Evolutionary conservation across 2,888 invertebrate genomes (phyloP).

Genomic region (Mactromeris polynyma): DNA sequence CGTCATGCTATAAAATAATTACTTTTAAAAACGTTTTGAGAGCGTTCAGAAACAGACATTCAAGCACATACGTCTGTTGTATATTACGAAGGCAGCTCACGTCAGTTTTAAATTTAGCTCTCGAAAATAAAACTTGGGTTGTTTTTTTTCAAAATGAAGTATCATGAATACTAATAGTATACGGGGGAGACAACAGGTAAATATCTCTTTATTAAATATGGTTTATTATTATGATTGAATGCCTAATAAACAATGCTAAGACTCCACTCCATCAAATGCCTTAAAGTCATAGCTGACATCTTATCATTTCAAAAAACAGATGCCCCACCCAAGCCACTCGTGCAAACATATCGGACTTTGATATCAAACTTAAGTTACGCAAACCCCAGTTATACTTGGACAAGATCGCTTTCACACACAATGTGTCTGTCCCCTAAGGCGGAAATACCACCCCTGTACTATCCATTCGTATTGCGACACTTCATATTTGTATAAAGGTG

Average conservation of each 20-base stretch:
- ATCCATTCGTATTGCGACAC: neutral
- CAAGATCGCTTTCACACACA: neutral
- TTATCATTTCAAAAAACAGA: neutral
- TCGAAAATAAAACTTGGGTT: too few relatives aligned
- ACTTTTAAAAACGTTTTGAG: too few relatives aligned
- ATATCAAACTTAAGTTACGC: neutral
- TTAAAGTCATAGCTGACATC: too few relatives aligned
- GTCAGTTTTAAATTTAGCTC: too few relatives aligned
- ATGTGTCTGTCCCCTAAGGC: neutral
- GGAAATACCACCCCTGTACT: neutral
- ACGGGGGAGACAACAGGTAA: neutral
- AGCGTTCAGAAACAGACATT: too few relatives aligned
- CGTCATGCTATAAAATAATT: too few relatives aligned
- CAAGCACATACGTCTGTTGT: too few relatives aligned
- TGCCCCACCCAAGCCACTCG: neutral
- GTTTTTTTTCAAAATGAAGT: too few relatives aligned
- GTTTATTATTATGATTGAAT: neutral
- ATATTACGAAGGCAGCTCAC: too few relatives aligned
- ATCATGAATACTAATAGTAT: too few relatives aligned
- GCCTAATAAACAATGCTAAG: neutral
- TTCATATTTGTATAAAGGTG: neutral
- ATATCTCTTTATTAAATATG: neutral
- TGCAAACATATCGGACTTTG: neutral
- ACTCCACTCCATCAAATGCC: too few relatives aligned
- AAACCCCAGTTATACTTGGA: neutral